Evolutionary conservation across 2,888 invertebrate genomes (phyloP).

Genomic region (Pharmacophagus antenor): DNA sequence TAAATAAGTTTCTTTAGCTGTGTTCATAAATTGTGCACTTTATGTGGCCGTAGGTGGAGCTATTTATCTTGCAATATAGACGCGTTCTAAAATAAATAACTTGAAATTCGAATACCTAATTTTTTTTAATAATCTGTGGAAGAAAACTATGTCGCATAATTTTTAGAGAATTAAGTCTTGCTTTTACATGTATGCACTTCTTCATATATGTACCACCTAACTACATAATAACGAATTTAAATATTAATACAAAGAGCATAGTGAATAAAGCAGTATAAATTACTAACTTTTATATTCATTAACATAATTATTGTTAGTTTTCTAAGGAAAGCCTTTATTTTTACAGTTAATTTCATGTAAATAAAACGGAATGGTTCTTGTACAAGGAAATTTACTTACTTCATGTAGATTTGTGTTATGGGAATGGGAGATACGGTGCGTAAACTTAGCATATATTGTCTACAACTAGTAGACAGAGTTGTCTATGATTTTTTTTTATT

Average conservation of each 20-base stretch:
- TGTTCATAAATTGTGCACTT: conserved; percentile 8
- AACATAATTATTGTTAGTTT: neutral
- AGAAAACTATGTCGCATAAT: conserved; percentile 17
- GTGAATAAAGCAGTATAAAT: neutral
- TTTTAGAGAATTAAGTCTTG: conserved; percentile 10
- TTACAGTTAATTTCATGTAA: conserved; percentile 11
- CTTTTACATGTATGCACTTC: neutral
- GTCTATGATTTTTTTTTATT: neutral
- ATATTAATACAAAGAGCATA: neutral
- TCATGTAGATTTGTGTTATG: neutral
- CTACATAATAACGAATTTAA: too few species aligned
- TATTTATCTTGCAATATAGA: conserved; percentile 13
- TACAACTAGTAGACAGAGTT: neutral
- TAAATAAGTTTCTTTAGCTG: conserved; percentile 16
- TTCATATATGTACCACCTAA: too few species aligned
- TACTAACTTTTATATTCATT: neutral
- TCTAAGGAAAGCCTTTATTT: neutral
- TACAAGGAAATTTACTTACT: neutral
- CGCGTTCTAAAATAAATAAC: conserved; percentile 2
- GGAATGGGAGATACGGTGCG: conserved; percentile 8
- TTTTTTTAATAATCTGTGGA: conserved; percentile 9
- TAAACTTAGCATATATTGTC: neutral
- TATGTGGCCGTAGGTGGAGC: conserved; percentile 16
- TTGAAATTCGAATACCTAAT: conserved; percentile 12
- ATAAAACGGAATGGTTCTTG: neutral